Evolutionary conservation across 2,888 invertebrate genomes (phyloP).

Genomic region (Agriopis aurantiaria): DNA sequence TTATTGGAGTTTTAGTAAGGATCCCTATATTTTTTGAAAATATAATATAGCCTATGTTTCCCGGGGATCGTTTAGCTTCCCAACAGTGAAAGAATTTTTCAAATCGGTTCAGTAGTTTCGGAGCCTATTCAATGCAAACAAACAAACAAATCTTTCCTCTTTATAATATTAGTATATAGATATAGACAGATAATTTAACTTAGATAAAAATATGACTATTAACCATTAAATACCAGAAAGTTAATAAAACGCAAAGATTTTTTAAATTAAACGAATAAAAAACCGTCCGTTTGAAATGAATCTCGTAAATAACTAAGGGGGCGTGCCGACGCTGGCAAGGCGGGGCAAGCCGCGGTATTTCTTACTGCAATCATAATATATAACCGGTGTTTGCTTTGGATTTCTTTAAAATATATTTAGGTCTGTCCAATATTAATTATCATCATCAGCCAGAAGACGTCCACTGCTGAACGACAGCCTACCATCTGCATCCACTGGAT

Average conservation of each 20-base stretch:
- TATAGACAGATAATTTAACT: not conserved
- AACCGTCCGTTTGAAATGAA: conserved; percentile 35
- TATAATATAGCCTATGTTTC: too few species aligned
- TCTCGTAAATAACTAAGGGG: conserved; percentile 49
- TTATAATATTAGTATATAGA: too few species aligned
- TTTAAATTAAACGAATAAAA: conserved; percentile 22
- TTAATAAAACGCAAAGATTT: conserved; percentile 29
- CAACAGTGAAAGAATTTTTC: too few species aligned
- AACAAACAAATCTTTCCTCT: too few species aligned
- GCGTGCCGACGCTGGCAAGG: conserved; percentile 46
- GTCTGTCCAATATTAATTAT: not conserved
- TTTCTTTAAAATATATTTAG: not conserved
- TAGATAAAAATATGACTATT: not conserved
- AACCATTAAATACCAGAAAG: conserved; percentile 3
- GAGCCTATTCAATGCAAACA: too few species aligned
- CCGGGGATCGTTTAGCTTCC: too few species aligned
- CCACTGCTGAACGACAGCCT: too few species aligned
- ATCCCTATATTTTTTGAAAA: too few species aligned
- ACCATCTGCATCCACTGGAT: too few species aligned
- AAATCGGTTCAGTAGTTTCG: too few species aligned
- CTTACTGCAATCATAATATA: conserved; percentile 42
- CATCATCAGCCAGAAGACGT: too few species aligned
- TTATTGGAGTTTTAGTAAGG: too few species aligned
- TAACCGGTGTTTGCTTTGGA: conserved; percentile 39
- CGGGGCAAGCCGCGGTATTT: conserved; percentile 36